A percentile compares a stretch with the other conserved stretches of the same genome.
phyloP scores from a whole-genome alignment of 2,888 invertebrate species.

The Aelia acuminata region DNA sequence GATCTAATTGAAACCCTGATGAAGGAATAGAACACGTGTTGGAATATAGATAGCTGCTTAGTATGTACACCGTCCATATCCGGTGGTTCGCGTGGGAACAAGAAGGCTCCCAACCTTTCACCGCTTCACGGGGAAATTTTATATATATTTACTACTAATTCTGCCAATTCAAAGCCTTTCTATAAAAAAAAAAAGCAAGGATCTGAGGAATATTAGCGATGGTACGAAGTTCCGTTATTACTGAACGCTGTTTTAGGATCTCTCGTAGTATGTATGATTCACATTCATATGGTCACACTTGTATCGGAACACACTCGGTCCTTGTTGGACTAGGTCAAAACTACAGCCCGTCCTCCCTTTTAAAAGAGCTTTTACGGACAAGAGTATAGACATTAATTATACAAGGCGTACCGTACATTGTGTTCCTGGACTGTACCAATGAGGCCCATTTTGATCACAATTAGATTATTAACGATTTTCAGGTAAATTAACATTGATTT shows the following conservation, averaged over 20 bases:
- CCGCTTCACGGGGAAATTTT: conserved; percentile 44
- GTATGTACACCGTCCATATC: conserved; percentile 63
- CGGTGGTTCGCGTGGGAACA: conserved; percentile 64
- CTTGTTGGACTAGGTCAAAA: conserved; percentile 14
- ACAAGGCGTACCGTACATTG: too few relatives aligned
- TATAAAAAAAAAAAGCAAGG: not conserved
- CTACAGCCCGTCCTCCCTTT: not conserved
- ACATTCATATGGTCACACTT: not conserved
- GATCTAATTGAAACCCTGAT: conserved; percentile 65
- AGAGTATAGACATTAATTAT: too few relatives aligned
- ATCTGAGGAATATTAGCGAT: not conserved
- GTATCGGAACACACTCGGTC: not conserved
- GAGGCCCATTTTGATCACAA: too few relatives aligned
- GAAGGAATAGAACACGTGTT: conserved; percentile 63
- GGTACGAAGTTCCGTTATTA: not conserved
- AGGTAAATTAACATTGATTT: too few relatives aligned
- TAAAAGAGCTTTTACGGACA: not conserved
- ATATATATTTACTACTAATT: conserved; percentile 42
- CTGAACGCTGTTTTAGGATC: not conserved
- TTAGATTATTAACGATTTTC: too few relatives aligned
- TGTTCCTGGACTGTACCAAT: too few relatives aligned
- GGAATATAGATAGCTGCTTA: conserved; percentile 65
- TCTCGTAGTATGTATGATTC: not conserved
- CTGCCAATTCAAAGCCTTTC: not conserved
- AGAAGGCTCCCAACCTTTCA: conserved; percentile 53